Conservation (phyloP, 2,888 invertebrate species). For the Axea sp. region DNA sequence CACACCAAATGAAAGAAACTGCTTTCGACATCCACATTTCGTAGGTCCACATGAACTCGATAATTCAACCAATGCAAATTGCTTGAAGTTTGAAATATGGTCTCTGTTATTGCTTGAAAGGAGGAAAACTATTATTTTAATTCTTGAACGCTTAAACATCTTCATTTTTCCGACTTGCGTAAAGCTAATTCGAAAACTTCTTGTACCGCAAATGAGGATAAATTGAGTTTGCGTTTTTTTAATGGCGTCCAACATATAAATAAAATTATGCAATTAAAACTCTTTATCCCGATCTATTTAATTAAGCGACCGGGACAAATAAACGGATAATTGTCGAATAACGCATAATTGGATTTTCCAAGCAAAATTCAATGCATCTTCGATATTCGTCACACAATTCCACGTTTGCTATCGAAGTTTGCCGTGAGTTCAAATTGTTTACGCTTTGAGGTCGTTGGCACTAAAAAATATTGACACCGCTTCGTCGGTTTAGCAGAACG, state of each 20-base stretch:
- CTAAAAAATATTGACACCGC: constrained; percentile 36
- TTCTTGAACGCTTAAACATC: constrained; percentile 30
- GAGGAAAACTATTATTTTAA: constrained; percentile 42
- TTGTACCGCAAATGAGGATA: constrained; percentile 28
- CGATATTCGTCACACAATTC: constrained; percentile 13
- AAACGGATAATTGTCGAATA: constrained; percentile 25
- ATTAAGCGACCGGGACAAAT: constrained; percentile 26
- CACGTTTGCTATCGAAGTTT: constrained; percentile 18
- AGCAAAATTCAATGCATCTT: constrained; percentile 12
- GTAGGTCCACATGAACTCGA: constrained; percentile 23
- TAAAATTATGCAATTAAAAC: constrained; percentile 45
- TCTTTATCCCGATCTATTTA: constrained; percentile 24
- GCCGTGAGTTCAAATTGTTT: constrained; percentile 17
- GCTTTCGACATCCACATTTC: constrained; percentile 13
- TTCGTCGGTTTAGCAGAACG: constrained; percentile 16
- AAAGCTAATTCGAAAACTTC: constrained; percentile 37
- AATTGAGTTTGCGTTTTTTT: constrained; percentile 29
- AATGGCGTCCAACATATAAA: constrained; percentile 29
- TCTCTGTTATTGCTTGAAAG: too few species aligned
- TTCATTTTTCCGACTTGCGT: constrained; percentile 24
- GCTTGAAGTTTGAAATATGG: too few species aligned
- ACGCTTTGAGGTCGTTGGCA: constrained; percentile 11
- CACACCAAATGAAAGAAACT: neutral
- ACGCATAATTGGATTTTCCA: constrained; percentile 16
- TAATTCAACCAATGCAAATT: constrained; percentile 31